These are phyloP conservation scores for Danio rerio DNA, from an alignment of 2,113 vertebrate species.

Conservation along the genomic window DNA sequence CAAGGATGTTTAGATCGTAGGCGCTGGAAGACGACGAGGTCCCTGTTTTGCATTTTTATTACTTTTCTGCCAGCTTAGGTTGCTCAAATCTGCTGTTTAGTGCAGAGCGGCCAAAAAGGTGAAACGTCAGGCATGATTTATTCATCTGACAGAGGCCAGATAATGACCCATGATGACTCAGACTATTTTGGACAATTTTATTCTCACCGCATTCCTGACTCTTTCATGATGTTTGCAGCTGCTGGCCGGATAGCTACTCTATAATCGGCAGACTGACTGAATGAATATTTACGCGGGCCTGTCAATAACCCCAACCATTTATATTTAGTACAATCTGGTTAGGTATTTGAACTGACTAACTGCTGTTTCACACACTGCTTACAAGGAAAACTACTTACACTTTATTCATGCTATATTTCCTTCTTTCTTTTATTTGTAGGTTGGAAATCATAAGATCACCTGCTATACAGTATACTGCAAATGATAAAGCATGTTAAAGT, in stretches of 20 bases:
- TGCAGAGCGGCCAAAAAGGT: constrained; percentile 17
- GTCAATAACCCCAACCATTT: constrained; percentile 16
- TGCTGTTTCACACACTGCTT: background rate
- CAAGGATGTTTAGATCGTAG: constrained; percentile 63
- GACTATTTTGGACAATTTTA: constrained; percentile 46
- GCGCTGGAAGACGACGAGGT: constrained; percentile 42
- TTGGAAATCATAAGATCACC: constrained; percentile 18
- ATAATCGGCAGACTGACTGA: background rate
- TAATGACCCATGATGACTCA: constrained; percentile 57
- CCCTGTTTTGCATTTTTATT: constrained; percentile 31
- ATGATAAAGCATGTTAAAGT: constrained; percentile 1
- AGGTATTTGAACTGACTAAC: background rate
- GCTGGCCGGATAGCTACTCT: constrained; percentile 32
- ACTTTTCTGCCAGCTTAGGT: constrained; percentile 34
- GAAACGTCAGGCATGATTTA: constrained; percentile 50
- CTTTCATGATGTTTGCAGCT: constrained; percentile 38
- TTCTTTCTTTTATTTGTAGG: no score
- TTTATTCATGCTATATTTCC: background rate
- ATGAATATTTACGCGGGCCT: constrained; percentile 10
- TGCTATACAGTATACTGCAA: constrained; percentile 28
- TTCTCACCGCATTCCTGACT: constrained; percentile 11
- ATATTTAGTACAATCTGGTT: background rate
- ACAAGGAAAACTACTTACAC: background rate
- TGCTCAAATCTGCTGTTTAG: constrained; percentile 37
- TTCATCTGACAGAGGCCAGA: constrained; percentile 51